Evolutionary conservation across 2,888 invertebrate species (phyloP), one percentile per base, ranked within the genome.

Genomic region (Apodemia mormo): DNA sequence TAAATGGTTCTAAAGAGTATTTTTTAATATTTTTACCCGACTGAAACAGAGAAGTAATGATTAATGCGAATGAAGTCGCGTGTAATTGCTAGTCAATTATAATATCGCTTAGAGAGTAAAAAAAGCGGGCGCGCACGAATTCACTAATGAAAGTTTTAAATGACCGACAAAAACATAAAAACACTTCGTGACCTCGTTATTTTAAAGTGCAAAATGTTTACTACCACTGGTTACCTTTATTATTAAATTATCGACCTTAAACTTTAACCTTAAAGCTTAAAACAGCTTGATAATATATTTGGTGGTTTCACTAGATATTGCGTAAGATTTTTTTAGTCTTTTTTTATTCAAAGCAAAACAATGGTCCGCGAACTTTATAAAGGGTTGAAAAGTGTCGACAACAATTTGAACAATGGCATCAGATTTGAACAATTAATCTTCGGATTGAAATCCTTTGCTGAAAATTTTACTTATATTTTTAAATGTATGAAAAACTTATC

Each of bases 71-170:
- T 37, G 33, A 37, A 37, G 33, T 37, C 33, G 33, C 2, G 37
- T 2, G 37, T 5, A 37, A 37, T 5, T 4, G 37, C 37, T 37
- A 37, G 5, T 82, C 81, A 83, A 82, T 83, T 83, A 83, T 29
- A 58, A 58, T 82, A 83, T 83, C 84, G 82, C 80, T 81, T 82
- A 76, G 83, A 85, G 86, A 83, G 85, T 82, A 65, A 68, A 85
- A 85, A 87, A 87, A 88, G 85, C 85, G 82, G 81, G 83, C 80
- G 79, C 79, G 83, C 86, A 82, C 86, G 86, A 87, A 89, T 88
- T 89, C 90, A 89, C 90, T 90, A 90, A 91, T 90, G 89, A 90
- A 91, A 90, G 86, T 90, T 90, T 89, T 87, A 90, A 91, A 90
- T 87, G 86, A 87, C 88, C 85, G 84, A 82, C 87, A 84, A 87